These are phyloP conservation scores for Accipiter virgatus DNA, from an alignment of 2,113 vertebrate species.

Conservation along the genomic window DNA sequence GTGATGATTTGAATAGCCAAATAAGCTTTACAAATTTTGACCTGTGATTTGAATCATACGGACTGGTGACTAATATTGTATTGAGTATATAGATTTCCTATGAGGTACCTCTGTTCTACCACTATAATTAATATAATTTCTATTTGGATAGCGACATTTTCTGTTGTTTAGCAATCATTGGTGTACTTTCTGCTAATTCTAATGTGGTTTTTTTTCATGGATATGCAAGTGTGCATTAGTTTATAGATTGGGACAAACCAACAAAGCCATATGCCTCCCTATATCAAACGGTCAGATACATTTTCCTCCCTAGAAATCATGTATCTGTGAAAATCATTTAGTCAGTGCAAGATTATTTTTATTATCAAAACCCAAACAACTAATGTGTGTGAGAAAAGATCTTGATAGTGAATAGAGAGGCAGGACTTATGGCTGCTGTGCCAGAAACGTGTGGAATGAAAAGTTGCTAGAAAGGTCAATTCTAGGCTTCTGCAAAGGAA, in stretches of 20 bases:
- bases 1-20: not conserved
- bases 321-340: not conserved
- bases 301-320: not conserved
- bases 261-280: not conserved
- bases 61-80: not conserved
- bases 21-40: not conserved
- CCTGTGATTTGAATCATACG: not conserved
- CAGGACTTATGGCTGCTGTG: not conserved
- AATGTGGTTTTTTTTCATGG: not conserved
- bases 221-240: not conserved
- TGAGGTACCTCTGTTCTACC: not conserved
- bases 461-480: not conserved
- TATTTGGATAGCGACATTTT: not conserved
- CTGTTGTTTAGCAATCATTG: not conserved
- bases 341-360: not conserved
- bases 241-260: not conserved
- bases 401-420: not conserved
- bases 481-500: not conserved
- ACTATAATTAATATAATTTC: not conserved
- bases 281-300: not conserved
- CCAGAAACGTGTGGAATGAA: not conserved
- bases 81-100: not conserved
- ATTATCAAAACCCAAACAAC: not conserved
- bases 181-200: not conserved
- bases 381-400: not conserved